Evolutionary conservation across 2,113 vertebrate species (phyloP).

Genomic region (Ptychochromis oligacanthus): DNA sequence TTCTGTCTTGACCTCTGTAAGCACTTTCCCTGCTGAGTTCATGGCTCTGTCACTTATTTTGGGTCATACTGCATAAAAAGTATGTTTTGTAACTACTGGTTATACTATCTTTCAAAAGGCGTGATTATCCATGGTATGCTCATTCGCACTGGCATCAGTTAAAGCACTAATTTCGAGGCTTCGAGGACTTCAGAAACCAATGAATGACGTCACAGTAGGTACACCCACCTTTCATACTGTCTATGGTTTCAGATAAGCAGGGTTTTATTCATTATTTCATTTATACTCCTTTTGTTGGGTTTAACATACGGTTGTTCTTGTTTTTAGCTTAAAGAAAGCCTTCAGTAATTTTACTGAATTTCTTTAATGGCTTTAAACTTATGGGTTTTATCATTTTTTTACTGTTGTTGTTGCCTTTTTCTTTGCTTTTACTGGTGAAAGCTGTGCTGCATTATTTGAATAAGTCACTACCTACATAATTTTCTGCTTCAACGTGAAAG

Average conservation of each 20-base stretch:
- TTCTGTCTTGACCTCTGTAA: no score
- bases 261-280: background rate
- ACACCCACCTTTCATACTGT: no score
- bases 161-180: no score
- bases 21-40: no score
- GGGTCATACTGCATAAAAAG: no score
- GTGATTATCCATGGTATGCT: no score
- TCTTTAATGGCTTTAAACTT: background rate
- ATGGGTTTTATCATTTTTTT: background rate
- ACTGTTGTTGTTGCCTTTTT: background rate
- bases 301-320: background rate
- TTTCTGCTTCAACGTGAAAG: background rate
- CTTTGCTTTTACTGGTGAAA: background rate
- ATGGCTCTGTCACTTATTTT: no score
- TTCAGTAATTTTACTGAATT: background rate
- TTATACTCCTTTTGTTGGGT: background rate
- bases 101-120: no score
- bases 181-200: no score
- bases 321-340: background rate
- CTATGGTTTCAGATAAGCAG: background rate
- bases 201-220: no score
- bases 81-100: no score
- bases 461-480: background rate
- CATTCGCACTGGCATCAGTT: no score
- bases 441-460: background rate